Evolutionary conservation across 2,113 vertebrate species (phyloP), one percentile per base, ranked within the genome.

Genomic region (Centropristis striata): DNA sequence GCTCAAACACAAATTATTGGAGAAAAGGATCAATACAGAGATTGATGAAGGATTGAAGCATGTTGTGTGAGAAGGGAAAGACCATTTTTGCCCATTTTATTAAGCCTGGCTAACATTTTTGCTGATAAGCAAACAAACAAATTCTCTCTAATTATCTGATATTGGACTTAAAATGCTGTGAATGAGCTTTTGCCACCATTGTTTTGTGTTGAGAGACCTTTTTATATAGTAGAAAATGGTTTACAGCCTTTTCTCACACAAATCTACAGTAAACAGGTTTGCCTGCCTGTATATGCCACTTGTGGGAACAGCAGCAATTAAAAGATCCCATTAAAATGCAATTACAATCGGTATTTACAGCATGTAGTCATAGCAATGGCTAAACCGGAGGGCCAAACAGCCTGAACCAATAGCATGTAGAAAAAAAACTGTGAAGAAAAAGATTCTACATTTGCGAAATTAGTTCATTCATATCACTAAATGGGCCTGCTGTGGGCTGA

Each of bases 401-500:
- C 3, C 66, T 44, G 42, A 65, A 72, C 51, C 53, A 46, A 41
- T 37, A 4, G 46, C 14, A 53, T 60, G 21, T 6, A 61, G 27
- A 11, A 2, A 55, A 39, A 11, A 2, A 55, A 39, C 12, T 23
- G 51, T 49, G 47, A 47, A 57, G 28, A 25, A 51, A 77, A 77
- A 57, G 10, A 78, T 51, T 80, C 16, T n/a, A 47, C 41, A 74
- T 79, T 77, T 78, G 61, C 61, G 11, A 65, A 80, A 84, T 78
- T 7, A 55, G 32, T 78, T 55, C 27, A 87, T 83, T 70, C n/a
- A 74, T 80, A 71, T 81, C 21, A 41, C 1, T 51, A 72, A 89
- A 80, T 59, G 53, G 47, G 36, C 68, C 61, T 72, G 53, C 79
- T 81, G 36, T 8, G 53, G 39, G 65, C 71, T 69, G 64, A 66